These are phyloP conservation scores for Phaonia tiefii DNA, from an alignment of 2,888 invertebrate species.

Conservation along the genomic window DNA sequence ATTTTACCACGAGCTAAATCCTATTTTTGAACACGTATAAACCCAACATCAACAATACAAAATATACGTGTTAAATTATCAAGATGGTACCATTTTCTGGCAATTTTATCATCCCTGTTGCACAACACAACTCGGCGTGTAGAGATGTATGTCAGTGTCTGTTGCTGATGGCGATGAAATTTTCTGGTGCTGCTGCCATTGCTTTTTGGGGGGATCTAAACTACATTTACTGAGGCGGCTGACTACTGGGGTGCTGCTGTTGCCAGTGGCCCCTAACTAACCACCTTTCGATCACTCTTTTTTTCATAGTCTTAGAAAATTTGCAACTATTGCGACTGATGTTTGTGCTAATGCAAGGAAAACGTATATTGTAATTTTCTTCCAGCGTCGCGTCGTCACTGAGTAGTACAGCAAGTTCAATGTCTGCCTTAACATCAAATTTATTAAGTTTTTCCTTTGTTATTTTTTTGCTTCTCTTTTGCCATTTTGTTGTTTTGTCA, in stretches of 20 bases:
- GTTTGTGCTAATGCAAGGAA: not conserved
- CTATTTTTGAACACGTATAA: conserved; percentile 14
- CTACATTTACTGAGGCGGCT: not conserved
- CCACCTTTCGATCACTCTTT: conserved; percentile 22
- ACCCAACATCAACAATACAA: no score
- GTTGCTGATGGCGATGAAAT: conserved; percentile 28
- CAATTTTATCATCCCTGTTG: conserved; percentile 15
- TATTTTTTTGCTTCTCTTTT: conserved; percentile 31
- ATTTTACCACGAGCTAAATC: not conserved
- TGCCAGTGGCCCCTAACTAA: conserved; percentile 16
- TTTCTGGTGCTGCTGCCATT: not conserved
- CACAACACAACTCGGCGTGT: conserved; percentile 25
- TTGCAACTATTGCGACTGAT: conserved; percentile 13
- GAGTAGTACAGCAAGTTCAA: conserved; percentile 51
- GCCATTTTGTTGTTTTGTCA: conserved; percentile 30
- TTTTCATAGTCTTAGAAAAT: not conserved
- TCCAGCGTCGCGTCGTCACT: not conserved
- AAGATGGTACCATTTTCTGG: no score
- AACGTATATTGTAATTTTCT: not conserved
- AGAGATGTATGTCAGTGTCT: conserved; percentile 34
- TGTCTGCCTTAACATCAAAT: conserved; percentile 58
- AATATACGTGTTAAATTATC: no score
- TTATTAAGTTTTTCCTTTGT: conserved; percentile 60
- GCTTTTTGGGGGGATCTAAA: not conserved
- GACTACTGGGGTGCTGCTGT: conserved; percentile 38